Conservation (phyloP, 2,888 invertebrate genomes). For the Dioctria rufipes region DNA sequence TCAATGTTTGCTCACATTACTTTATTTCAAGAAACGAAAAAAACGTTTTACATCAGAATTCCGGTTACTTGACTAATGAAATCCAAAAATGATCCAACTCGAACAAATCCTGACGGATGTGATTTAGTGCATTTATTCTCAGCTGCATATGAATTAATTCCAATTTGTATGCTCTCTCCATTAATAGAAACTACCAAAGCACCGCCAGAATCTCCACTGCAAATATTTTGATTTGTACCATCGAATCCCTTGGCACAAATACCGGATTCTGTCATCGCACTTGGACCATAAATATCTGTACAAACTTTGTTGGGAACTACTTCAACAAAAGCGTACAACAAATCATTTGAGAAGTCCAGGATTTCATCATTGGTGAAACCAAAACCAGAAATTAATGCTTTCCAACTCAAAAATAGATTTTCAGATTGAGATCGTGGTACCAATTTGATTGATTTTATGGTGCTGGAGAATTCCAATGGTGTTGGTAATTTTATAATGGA, state of each 20-base stretch:
- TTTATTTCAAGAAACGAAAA: too few species aligned
- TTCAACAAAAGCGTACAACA: constrained; percentile 65
- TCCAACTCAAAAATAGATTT: constrained; percentile 63
- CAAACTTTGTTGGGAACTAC: constrained; percentile 66
- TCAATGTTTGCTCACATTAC: too few species aligned
- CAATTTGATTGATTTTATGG: constrained; percentile 65
- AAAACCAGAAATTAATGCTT: constrained; percentile 65
- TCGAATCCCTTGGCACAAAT: constrained; percentile 65
- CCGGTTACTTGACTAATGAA: constrained; percentile 61
- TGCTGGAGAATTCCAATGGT: constrained; percentile 61
- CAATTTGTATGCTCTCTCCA: constrained; percentile 65
- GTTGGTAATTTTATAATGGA: constrained; percentile 65
- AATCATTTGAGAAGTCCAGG: constrained; percentile 63
- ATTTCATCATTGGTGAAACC: constrained; percentile 67
- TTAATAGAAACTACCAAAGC: constrained; percentile 63
- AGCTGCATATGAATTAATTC: constrained; percentile 69
- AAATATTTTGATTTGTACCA: constrained; percentile 66
- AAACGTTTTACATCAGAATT: not conserved
- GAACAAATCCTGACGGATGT: constrained; percentile 66
- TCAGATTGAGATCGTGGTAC: constrained; percentile 59
- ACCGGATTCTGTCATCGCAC: constrained; percentile 63
- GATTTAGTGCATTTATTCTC: constrained; percentile 65
- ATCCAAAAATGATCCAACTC: constrained; percentile 65
- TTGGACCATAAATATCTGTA: constrained; percentile 60
- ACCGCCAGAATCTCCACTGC: constrained; percentile 69